A percentile compares a stretch with the other conserved stretches of the same genome.
phyloP scores from a whole-genome alignment of 2,797 vertebrate species.

The Schizothorax lantsangensis region DNA sequence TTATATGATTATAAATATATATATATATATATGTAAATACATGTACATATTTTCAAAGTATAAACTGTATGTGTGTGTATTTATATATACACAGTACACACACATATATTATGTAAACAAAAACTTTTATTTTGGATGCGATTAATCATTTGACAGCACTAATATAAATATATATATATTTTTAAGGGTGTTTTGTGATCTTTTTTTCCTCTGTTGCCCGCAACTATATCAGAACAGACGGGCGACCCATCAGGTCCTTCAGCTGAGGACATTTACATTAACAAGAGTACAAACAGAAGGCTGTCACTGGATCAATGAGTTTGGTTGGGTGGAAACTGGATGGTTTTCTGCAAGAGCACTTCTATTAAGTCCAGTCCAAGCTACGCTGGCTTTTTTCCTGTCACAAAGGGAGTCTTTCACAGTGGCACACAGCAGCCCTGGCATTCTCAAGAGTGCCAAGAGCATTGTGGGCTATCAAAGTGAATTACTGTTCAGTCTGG shows the following conservation, averaged over 20 bases:
- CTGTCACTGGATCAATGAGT: constrained; percentile 49
- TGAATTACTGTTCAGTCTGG: constrained; percentile 60
- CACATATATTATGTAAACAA: too few species aligned
- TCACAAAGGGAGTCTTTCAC: constrained; percentile 56
- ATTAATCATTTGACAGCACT: too few species aligned
- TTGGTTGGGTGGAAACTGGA: constrained; percentile 28
- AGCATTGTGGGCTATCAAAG: constrained; percentile 55
- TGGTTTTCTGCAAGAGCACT: constrained; percentile 43
- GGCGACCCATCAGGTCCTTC: not conserved
- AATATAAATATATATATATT: too few species aligned
- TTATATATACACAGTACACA: too few species aligned
- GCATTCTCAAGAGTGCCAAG: constrained; percentile 48
- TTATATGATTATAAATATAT: too few species aligned
- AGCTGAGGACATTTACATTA: constrained; percentile 41
- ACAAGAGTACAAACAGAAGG: constrained; percentile 43
- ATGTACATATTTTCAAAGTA: too few species aligned
- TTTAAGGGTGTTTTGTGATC: not conserved
- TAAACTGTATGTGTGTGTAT: too few species aligned
- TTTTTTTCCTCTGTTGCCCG: not conserved
- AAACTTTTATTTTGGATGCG: too few species aligned
- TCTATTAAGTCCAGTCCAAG: constrained; percentile 48
- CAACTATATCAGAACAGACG: not conserved
- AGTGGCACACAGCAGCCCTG: constrained; percentile 46
- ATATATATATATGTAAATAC: too few species aligned
- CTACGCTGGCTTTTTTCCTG: constrained; percentile 40